Evolutionary conservation across 2,888 invertebrate species (phyloP).

Genomic region (Dryomyza anilis): DNA sequence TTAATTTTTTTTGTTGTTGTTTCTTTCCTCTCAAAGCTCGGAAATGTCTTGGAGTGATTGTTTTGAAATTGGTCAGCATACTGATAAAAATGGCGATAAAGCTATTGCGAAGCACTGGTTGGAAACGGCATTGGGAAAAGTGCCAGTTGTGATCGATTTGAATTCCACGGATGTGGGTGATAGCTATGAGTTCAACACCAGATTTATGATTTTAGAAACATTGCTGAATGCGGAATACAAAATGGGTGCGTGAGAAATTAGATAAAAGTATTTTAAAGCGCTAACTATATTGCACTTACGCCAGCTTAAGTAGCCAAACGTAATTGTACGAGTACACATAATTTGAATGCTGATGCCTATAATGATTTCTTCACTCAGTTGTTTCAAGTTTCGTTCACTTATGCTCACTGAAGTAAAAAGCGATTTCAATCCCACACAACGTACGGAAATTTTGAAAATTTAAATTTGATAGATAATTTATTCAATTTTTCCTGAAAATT

Average conservation of each 20-base stretch:
- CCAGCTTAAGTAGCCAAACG: too few species aligned
- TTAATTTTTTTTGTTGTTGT: not conserved
- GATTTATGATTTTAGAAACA: constrained; percentile 43
- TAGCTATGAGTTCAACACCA: constrained; percentile 35
- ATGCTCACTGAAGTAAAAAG: too few species aligned
- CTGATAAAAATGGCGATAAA: constrained; percentile 45
- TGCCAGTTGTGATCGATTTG: not conserved
- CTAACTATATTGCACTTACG: not conserved
- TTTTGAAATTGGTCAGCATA: constrained; percentile 85
- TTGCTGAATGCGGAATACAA: constrained; percentile 45
- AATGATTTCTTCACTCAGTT: too few species aligned
- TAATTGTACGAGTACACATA: too few species aligned
- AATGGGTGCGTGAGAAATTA: constrained; percentile 41
- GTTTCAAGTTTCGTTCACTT: too few species aligned
- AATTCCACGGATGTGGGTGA: not conserved
- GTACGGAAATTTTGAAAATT: not conserved
- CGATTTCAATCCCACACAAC: too few species aligned
- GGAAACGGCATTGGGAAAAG: constrained; percentile 46
- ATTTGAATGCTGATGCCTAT: too few species aligned
- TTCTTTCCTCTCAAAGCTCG: constrained; percentile 57
- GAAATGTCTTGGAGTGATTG: constrained; percentile 86
- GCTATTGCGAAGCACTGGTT: constrained; percentile 52
- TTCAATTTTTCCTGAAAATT: too few species aligned
- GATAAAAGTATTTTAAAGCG: not conserved
- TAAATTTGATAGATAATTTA: too few species aligned